Evolutionary conservation across 64 coral and sea anemone genomes (phyloP).

Genomic region (Exaiptasia diaphana): DNA sequence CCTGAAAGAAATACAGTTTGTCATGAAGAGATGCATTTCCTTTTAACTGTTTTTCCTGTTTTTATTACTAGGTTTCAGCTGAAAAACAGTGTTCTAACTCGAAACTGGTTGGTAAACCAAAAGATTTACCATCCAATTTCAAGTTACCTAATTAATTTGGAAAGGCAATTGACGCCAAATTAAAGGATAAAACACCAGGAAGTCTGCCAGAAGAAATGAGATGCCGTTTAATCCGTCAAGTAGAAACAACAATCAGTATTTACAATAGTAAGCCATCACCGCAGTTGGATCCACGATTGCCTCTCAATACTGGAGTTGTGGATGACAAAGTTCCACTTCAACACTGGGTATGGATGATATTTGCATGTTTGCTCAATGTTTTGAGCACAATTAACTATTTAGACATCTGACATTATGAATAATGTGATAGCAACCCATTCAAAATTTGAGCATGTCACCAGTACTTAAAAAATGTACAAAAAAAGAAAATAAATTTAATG

Average conservation of each 20-base stretch:
- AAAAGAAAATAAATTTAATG: neutral
- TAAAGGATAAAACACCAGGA: constrained; percentile 21
- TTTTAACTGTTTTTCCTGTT: too few relatives aligned
- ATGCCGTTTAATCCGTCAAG: neutral
- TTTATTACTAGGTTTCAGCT: too few relatives aligned
- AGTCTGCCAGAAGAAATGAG: neutral
- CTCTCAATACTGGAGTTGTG: constrained; percentile 14
- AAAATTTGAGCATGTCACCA: too few relatives aligned
- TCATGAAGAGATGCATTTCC: too few relatives aligned
- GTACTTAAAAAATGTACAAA: neutral
- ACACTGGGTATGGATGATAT: constrained; percentile 2
- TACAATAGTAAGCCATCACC: constrained; percentile 10
- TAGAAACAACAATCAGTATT: neutral
- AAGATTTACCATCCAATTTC: constrained; percentile 26
- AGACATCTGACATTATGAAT: too few relatives aligned
- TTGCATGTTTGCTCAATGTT: neutral
- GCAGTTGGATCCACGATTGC: too few relatives aligned
- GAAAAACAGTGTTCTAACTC: too few relatives aligned
- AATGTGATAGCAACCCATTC: too few relatives aligned
- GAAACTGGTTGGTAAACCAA: too few relatives aligned
- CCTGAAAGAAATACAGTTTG: too few relatives aligned
- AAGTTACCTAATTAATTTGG: constrained; percentile 10
- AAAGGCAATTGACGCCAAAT: constrained; percentile 8
- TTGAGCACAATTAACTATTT: neutral
- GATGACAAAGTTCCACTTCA: neutral